A percentile compares a stretch with the other conserved stretches of the same genome.
Evolutionary conservation across 2,888 invertebrate species (phyloP).

Genomic region (Hydropsyche betteni): DNA sequence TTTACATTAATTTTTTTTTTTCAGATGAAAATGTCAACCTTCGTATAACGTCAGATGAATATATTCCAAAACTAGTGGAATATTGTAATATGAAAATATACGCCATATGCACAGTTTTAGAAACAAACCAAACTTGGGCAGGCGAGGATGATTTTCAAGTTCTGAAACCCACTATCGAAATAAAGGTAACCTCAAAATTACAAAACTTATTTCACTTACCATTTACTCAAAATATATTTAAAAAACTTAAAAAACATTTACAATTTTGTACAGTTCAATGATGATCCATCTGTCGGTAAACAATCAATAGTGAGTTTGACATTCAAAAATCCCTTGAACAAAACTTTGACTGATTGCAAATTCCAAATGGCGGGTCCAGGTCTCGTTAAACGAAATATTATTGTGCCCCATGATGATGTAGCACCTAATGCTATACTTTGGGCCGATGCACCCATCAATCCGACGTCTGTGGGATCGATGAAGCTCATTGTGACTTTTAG

Average conservation of each 20-base stretch:
- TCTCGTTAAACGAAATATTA: constrained; percentile 67
- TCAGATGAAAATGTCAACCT: constrained; percentile 59
- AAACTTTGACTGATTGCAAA: constrained; percentile 71
- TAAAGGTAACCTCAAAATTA: constrained; percentile 66
- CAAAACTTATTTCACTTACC: neutral
- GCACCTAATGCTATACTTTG: constrained; percentile 65
- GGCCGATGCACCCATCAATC: constrained; percentile 68
- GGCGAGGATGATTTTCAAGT: constrained; percentile 86
- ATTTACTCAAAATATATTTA: too few species aligned
- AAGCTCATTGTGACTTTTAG: constrained; percentile 76
- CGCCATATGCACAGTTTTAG: constrained; percentile 79
- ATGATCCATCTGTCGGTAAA: constrained; percentile 67
- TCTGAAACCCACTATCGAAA: constrained; percentile 73
- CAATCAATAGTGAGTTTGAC: constrained; percentile 67
- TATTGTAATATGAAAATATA: constrained; percentile 83
- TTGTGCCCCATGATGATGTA: constrained; percentile 67
- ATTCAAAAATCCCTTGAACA: constrained; percentile 77
- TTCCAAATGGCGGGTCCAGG: constrained; percentile 78
- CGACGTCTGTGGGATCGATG: constrained; percentile 70
- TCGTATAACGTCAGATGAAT: constrained; percentile 73
- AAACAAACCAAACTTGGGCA: constrained; percentile 84
- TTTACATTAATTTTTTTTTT: constrained; percentile 7
- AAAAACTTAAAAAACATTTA: too few species aligned
- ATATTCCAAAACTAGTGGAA: constrained; percentile 81
- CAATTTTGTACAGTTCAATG: constrained; percentile 66